Base-by-base conservation (phyloP, 2,888 invertebrate species). In the Endotricha flammealis region DNA sequence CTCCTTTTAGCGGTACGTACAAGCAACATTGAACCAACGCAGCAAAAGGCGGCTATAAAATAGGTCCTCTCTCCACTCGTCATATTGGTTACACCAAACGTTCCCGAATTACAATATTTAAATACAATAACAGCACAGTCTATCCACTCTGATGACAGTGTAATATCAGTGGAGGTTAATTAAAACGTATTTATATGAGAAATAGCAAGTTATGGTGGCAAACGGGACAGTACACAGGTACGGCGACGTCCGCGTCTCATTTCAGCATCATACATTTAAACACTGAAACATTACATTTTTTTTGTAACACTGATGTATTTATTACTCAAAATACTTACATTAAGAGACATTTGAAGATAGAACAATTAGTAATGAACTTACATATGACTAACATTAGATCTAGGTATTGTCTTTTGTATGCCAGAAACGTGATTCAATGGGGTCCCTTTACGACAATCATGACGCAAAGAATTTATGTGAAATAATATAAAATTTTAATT, bases 321-420 rank as follows among this genome's bases (percentile, higher is more conserved):
- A 67, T 76, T 73, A 74, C 72, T 72, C 74, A 74, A 79, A 75
- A 78, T 74, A 79, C 82, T 81, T 82, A 85, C 61, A 76, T 67
- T 75, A 76, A 73, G 75, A 82, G 80, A 85, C 80, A 83, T 75
- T 81, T 80, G 82, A 85, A 85, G 82, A 80, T 79, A 80, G 80
- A 86, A 83, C 83, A 74, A 78, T 81, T 79, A 81, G 75, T 76
- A 72, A 82, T 78, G 80, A 77, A 75, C 79, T 82, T 82, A 83
- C 80, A 72, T 82, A 82, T 76, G 64, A 64, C 85, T 85, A 86
- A 85, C 73, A 74, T 85, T 87, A 87, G 80, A 85, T 76, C 87
- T 87, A 87, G 85, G 87, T 87, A 87, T 87, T 87, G 87, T 87
- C 87, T 86, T 87, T 87, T 81, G 80, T 80, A 83, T 86, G 81